Evolutionary conservation across 2,888 invertebrate species (phyloP), one percentile per base, ranked within the genome.

Genomic region (Mactromeris polynyma): DNA sequence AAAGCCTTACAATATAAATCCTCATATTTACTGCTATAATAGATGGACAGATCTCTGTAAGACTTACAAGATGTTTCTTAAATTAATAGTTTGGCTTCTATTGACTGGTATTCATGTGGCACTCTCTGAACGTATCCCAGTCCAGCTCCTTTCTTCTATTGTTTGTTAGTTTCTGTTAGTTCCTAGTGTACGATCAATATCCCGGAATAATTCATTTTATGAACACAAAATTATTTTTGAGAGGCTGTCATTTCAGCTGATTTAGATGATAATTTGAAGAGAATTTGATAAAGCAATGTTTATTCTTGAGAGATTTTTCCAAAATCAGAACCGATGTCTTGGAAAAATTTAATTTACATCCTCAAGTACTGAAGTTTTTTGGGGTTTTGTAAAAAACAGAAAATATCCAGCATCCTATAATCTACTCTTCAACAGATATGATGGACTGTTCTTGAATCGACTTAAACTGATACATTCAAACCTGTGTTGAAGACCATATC

Each of bases 191-290:
- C 78, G 38, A 84, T 84, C 84, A 84, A 84, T 84, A 84, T 54
- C 84, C 51, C 6, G n/a, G 36, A 77, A 78, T 84, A 78, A 84
- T 84, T 51, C 46, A 77, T 46, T 84, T 84, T 84, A 54, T 84
- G 84, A 84, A 84, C 77, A 54, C 64, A 84, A 88, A 80, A 88
- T 84, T 81, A 84, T 73, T 58, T 90, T 90, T 89, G 84, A 82
- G 87, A 85, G 87, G 73, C 87, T 90, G 90, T 90, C 90, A 90
- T 86, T 85, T 89, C 46, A 40, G 64, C 81, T 87, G 89, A 90
- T 91, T 89, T 80, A 89, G 87, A 87, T 83, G 89, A 89, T 91
- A 91, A 91, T 91, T 91, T 77, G 81, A 86, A 87, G 73, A 83
- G 89, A 87, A 89, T 77, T 64, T 81, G 87, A 54, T 86, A 82